These are phyloP conservation scores for Agriotes lineatus DNA, from an alignment of 2,888 invertebrate genomes.

Conservation along the genomic window DNA sequence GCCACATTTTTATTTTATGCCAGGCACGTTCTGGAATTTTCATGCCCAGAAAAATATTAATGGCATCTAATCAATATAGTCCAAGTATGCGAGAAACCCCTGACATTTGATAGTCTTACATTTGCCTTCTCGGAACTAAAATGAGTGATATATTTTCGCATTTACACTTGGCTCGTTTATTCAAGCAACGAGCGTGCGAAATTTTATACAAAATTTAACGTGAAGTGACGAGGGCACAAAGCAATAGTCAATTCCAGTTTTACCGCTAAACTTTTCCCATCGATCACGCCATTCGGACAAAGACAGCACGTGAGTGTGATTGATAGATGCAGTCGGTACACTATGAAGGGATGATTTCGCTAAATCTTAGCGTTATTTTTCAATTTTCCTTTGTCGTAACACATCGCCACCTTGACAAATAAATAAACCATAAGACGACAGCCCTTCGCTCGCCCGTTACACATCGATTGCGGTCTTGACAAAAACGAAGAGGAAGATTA, in stretches of 20 bases:
- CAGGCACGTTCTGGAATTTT: too few species aligned
- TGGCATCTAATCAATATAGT: too few species aligned
- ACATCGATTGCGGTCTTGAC: neutral
- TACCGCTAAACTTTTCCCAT: conserved; percentile 35
- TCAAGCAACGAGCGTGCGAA: conserved; percentile 23
- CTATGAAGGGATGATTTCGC: conserved; percentile 32
- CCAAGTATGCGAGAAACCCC: too few species aligned
- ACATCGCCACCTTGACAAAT: conserved; percentile 17
- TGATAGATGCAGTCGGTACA: conserved; percentile 35
- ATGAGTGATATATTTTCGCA: conserved; percentile 1
- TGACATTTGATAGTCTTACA: neutral
- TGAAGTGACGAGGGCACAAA: conserved; percentile 33
- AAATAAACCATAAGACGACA: conserved; percentile 18
- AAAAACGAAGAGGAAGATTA: too few species aligned
- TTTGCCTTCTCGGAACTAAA: neutral
- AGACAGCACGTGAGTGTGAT: conserved; percentile 33
- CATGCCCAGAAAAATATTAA: too few species aligned
- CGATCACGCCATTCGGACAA: conserved; percentile 36
- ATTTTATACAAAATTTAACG: conserved; percentile 36
- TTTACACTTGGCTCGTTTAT: conserved; percentile 28
- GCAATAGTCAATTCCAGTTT: conserved; percentile 37
- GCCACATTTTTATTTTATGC: too few species aligned
- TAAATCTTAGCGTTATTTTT: conserved; percentile 32
- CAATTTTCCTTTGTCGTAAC: conserved; percentile 24
- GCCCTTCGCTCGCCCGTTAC: neutral